phyloP scores from a whole-genome alignment of 1,140 invertebrate species.

The Scaptomyza graminum region DNA sequence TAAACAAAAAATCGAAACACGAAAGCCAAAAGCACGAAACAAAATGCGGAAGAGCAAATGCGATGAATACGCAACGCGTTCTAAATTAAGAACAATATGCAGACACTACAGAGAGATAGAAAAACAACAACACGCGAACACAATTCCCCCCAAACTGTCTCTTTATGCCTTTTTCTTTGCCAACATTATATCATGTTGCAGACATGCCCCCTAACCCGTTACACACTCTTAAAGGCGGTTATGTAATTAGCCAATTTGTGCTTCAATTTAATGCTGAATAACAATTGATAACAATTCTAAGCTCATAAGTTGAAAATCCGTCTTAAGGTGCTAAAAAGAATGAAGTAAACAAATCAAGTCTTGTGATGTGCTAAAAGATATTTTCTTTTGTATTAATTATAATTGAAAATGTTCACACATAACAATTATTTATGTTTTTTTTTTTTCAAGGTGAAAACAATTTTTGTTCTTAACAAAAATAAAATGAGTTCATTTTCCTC shows the following conservation, averaged over 20 bases:
- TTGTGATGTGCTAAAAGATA: constrained; percentile 54
- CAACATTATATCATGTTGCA: constrained; percentile 19
- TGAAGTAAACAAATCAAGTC: constrained; percentile 14
- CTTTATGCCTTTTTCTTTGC: constrained; percentile 6
- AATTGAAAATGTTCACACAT: background rate
- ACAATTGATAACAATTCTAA: constrained; percentile 26
- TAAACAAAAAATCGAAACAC: constrained; percentile 12
- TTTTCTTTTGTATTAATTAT: constrained; percentile 20
- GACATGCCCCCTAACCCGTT: constrained; percentile 45
- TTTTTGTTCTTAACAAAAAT: background rate
- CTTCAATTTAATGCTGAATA: constrained; percentile 1
- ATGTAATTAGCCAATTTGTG: constrained; percentile 52
- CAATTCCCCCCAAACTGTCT: background rate
- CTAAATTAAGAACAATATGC: constrained; percentile 26
- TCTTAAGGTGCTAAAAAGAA: constrained; percentile 63
- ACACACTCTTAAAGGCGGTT: constrained; percentile 23
- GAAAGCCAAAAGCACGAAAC: background rate
- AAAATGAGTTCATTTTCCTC: constrained; percentile 36
- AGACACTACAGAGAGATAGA: background rate
- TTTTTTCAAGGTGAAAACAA: constrained; percentile 29
- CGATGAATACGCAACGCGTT: constrained; percentile 30
- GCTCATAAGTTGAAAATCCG: constrained; percentile 61
- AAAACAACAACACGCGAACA: background rate
- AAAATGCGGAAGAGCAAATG: constrained; percentile 30
- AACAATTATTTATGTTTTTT: background rate